Evolutionary conservation across 2,888 invertebrate genomes (phyloP), one percentile per base, ranked within the genome.

Genomic region (Bugula neritina): DNA sequence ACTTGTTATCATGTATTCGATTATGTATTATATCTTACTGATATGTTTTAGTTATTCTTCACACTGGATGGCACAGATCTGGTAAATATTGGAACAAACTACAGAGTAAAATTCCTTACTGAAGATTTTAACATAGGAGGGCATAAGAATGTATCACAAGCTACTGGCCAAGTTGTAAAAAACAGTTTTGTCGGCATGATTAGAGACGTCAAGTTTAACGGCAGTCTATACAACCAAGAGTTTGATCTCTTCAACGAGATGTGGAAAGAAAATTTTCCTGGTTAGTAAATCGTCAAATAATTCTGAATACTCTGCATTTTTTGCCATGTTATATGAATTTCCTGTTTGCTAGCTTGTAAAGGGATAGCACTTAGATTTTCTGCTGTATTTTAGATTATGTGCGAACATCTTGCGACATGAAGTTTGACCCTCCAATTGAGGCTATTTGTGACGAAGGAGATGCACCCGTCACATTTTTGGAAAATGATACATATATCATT

Each of bases 171-270:
- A 1, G 69, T 75, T 1, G 75, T 80, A 23, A 71, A 69, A 13
- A 72, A 72, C 0, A 78, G 79, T 71, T 78, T 80, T 58, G 74
- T 78, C 72, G 83, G 83, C 10, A 77, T 76, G n/a, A 71, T 82
- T 0, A 78, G 78, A 34, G 77, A 78, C 75, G 83, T 83, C 74
- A 76, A 76, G 73, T 3, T 63, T 29, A 63, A 63, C n/a, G 63
- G 63, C 21, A 63, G 25, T 29, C 10, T 13, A 31, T 63, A 29
- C 31, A 31, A 31, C 27, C 17, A 13, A 10, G 63, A 63, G 29
- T 34, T 63, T 13, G 63, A 63, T 31, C 63, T 63, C 3, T 63
- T 63, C 31, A 31, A 31, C 10, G 63, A 63, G 34, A 63, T 63
- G 63, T 63, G 63, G 63, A 63, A 63, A n/a, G 31, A 63, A n/a